Evolutionary conservation across 2,888 invertebrate species (phyloP).

Genomic region (Lampropteryx suffumata): DNA sequence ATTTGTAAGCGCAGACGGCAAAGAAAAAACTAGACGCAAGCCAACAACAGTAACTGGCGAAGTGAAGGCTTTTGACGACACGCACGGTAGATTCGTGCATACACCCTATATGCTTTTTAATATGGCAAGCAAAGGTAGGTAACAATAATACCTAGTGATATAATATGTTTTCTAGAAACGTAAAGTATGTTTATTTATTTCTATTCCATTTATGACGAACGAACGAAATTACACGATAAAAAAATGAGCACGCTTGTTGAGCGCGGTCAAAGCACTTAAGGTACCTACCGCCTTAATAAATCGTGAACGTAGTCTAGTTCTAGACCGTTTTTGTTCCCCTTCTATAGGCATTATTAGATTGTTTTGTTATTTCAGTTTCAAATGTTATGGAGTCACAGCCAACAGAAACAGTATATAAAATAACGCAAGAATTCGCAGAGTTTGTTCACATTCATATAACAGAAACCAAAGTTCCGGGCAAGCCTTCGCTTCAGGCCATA

Average conservation of each 20-base stretch:
- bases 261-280: no score
- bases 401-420: background rate
- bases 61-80: constrained; percentile 9
- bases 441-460: constrained; percentile 37
- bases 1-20: constrained; percentile 11
- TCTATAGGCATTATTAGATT: no score
- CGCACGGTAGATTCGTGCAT: constrained; percentile 18
- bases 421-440: constrained; percentile 16
- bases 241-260: no score
- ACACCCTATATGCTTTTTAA: constrained; percentile 23
- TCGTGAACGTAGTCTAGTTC: no score
- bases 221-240: no score
- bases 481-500: constrained; percentile 28
- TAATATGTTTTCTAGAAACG: no score
- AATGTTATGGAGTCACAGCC: background rate
- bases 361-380: no score
- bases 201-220: no score
- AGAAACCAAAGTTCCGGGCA: constrained; percentile 25
- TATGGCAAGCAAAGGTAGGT: constrained; percentile 16
- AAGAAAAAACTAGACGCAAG: constrained; percentile 9
- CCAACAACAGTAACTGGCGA: constrained; percentile 26
- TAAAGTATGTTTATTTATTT: no score
- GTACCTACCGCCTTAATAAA: no score
- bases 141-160: background rate
- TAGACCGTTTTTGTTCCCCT: no score